These are phyloP conservation scores for Gila robusta DNA, from an alignment of 2,797 vertebrate species.

Conservation along the genomic window DNA sequence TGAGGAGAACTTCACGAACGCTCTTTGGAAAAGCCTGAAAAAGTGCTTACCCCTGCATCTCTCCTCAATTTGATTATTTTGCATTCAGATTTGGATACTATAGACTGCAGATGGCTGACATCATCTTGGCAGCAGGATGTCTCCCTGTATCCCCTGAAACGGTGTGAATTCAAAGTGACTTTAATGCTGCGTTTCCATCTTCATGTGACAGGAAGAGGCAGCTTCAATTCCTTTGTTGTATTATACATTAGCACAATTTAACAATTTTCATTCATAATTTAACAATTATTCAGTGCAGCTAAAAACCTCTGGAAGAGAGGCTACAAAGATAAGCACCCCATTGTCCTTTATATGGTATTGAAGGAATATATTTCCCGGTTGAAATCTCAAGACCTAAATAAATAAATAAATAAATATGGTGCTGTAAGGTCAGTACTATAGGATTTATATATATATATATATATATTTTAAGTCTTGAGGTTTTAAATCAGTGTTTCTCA, in stretches of 20 bases:
- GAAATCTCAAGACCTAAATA: not conserved
- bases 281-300: constrained; percentile 26
- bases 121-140: constrained; percentile 52
- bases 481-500: too few relatives aligned
- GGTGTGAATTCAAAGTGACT: constrained; percentile 55
- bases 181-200: constrained; percentile 37
- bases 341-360: not conserved
- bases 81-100: constrained; percentile 47
- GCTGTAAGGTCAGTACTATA: not conserved
- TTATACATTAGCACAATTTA: constrained; percentile 58
- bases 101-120: constrained; percentile 50
- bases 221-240: constrained; percentile 59
- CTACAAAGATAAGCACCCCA: not conserved
- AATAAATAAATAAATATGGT: not conserved
- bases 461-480: too few relatives aligned
- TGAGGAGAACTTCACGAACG: constrained; percentile 42
- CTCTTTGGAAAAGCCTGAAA: constrained; percentile 41
- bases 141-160: constrained; percentile 46
- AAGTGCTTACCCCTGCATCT: constrained; percentile 51
- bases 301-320: not conserved
- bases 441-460: not conserved
- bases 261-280: constrained; percentile 42
- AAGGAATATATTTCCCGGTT: not conserved
- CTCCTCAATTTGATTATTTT: constrained; percentile 48
- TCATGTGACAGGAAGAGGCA: constrained; percentile 48